Evolutionary conservation across 2,797 vertebrate genomes (phyloP).

Genomic region (Labroides dimidiatus): DNA sequence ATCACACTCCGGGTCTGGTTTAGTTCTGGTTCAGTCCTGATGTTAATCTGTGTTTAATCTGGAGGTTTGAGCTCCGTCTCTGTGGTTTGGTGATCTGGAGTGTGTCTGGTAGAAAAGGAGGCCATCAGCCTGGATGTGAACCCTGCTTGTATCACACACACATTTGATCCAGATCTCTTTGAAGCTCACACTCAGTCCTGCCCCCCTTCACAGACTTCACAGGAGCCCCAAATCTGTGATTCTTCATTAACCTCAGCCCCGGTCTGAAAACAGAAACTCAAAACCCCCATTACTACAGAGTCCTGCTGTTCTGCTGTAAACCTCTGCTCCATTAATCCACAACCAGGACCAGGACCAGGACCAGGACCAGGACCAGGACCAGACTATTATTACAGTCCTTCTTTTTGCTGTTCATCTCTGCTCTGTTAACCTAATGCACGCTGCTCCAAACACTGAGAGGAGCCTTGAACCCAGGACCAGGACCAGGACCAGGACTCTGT

Average conservation of each 20-base stretch:
- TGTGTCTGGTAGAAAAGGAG: constrained; percentile 11
- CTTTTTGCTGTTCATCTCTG: too few species aligned
- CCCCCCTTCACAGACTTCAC: constrained; percentile 37
- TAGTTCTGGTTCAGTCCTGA: too few species aligned
- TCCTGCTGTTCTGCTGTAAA: constrained; percentile 20
- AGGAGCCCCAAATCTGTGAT: constrained; percentile 68
- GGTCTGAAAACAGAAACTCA: constrained; percentile 66
- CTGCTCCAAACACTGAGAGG: too few species aligned
- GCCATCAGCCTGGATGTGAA: constrained; percentile 1
- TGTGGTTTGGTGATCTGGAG: constrained; percentile 17
- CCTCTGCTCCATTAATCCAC: neutral
- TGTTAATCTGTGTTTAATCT: neutral
- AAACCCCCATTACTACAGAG: constrained; percentile 41
- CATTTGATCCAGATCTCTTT: constrained; percentile 28
- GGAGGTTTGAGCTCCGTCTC: too few species aligned
- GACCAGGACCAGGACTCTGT: too few species aligned
- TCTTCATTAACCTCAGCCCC: constrained; percentile 79
- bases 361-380: neutral
- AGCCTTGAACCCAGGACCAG: too few species aligned
- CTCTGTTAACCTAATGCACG: too few species aligned
- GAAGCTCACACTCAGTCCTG: constrained; percentile 18
- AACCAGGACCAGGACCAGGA: neutral
- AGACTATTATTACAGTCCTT: neutral
- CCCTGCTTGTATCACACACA: constrained; percentile 26
- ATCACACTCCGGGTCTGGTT: too few species aligned